phyloP scores from a whole-genome alignment of 2,113 vertebrate genomes.

The Xenopus borealis region DNA sequence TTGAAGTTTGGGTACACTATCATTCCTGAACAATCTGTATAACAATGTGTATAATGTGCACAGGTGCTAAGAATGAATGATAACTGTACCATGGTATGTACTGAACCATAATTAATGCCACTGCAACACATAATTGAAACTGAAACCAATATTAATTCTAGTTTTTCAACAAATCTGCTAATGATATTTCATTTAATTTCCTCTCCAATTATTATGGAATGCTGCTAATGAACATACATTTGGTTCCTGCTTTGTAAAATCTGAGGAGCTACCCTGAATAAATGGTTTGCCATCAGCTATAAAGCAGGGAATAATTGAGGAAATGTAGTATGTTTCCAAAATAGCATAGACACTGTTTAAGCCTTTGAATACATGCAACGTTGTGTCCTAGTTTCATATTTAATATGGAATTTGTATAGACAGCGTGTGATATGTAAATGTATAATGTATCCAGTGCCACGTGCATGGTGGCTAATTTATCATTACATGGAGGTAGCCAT shows the following conservation, averaged over 20 bases:
- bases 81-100: constrained; percentile 24
- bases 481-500: too few relatives aligned
- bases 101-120: constrained; percentile 28
- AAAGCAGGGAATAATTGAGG: neutral
- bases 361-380: too few relatives aligned
- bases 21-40: constrained; percentile 10
- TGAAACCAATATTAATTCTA: constrained; percentile 29
- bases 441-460: too few relatives aligned
- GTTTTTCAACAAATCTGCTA: constrained; percentile 11
- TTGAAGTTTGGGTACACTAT: constrained; percentile 1
- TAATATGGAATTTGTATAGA: too few relatives aligned
- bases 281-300: neutral
- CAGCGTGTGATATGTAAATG: too few relatives aligned
- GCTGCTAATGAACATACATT: constrained; percentile 3
- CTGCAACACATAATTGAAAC: constrained; percentile 23
- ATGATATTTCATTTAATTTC: constrained; percentile 29
- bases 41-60: constrained; percentile 11
- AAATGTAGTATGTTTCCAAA: too few relatives aligned
- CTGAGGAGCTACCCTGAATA: neutral
- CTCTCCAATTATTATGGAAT: constrained; percentile 17
- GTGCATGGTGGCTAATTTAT: too few relatives aligned
- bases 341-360: too few relatives aligned
- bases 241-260: constrained; percentile 3
- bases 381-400: too few relatives aligned
- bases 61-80: constrained; percentile 3